Conservation (phyloP, 53 echinoderm and acorn worm species). For the Astropecten irregularis region DNA sequence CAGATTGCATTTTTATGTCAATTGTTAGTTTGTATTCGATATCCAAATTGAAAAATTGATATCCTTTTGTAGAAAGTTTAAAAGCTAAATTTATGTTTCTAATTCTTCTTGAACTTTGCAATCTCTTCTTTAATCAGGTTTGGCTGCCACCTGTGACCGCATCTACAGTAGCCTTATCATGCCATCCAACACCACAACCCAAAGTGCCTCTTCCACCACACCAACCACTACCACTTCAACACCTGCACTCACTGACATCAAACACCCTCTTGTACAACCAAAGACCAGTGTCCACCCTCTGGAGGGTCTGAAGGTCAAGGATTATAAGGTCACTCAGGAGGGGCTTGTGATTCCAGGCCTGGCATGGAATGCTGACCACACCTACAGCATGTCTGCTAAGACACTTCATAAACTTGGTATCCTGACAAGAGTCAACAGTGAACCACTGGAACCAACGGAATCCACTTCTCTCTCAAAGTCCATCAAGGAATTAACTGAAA, state of each 20-base stretch:
- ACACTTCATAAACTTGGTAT: constrained; percentile 34
- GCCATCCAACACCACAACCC: neutral
- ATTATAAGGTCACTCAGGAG: neutral
- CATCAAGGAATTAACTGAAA: neutral
- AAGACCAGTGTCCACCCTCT: neutral
- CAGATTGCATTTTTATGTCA: too few relatives aligned
- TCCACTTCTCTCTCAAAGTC: neutral
- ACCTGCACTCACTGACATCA: neutral
- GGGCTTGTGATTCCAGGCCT: neutral
- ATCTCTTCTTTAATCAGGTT: constrained; percentile 9
- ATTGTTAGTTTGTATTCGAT: too few relatives aligned
- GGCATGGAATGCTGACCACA: constrained; percentile 47
- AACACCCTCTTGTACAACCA: neutral
- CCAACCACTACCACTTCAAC: neutral
- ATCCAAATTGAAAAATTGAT: too few relatives aligned
- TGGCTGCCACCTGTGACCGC: constrained; percentile 39
- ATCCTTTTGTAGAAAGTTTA: too few relatives aligned
- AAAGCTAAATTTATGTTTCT: too few relatives aligned
- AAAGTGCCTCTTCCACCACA: neutral
- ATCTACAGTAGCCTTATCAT: constrained; percentile 39
- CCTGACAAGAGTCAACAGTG: neutral
- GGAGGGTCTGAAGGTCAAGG: neutral
- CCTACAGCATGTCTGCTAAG: constrained; percentile 40
- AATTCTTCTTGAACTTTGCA: too few relatives aligned
- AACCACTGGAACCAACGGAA: neutral